Evolutionary conservation across 2,797 vertebrate species (phyloP), one percentile per base, ranked within the genome.

Genomic region (Paedocypris micromegethes): DNA sequence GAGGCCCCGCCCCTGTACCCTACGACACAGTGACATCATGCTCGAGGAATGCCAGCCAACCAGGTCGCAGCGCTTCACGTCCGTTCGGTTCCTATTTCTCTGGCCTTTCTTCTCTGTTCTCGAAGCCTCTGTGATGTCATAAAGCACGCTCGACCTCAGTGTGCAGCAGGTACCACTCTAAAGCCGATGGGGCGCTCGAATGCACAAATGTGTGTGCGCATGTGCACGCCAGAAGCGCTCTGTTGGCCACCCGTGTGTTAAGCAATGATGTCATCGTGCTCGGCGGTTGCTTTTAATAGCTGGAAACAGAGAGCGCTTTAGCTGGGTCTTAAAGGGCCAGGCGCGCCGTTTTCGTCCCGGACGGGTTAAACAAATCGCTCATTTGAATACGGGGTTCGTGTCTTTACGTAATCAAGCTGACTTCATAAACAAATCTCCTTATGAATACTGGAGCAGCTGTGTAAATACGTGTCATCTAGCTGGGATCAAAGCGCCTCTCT

Each of bases 261-360:
- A 84, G 77, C 72, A 55, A 67, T 91, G 89, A 92, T 89, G 89
- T 92, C 90, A 90, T 83, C 75, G 77, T 70, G 67, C 81, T 82
- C 39, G 38, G 80, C 79, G 72, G 86, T 75, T 80, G 78, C 86
- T 86, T 86, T 88, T 86, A 85, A 89, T 90, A 86, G 83, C 85
- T 76, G 60, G 82, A 87, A 88, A 85, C 82, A 85, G 83, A 82
- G 83, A 75, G 81, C 78, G 78, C 80, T 84, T 83, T 61, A 70
- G 78, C 78, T 53, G 73, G 80, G 79, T 81, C 86, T 89, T 90
- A 89, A 90, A 89, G 88, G 75, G 80, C 78, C 83, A 88, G 83
- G n/a, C 40, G 42, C 71, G 23, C 52, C 49, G 45, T 51, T 47
- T 47, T 1, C 23, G 23, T 23, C 23, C 23, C 23, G 23, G 23